Percentiles rank a stretch among this genome's conserved stretches.
Conservation (phyloP, 2,113 vertebrate genomes). For the Trematocara variabile region DNA sequence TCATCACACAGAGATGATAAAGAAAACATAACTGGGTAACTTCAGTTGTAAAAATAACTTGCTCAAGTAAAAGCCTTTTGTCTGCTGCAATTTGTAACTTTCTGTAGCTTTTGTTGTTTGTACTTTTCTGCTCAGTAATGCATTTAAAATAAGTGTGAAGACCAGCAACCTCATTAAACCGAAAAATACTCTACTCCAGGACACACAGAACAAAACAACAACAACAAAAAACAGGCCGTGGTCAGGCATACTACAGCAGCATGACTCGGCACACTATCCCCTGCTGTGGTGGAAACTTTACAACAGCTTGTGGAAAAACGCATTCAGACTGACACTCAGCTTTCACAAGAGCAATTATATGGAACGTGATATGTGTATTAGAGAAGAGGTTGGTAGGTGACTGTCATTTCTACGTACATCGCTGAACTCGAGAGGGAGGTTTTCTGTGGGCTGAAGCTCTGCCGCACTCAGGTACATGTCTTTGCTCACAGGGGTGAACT, state of each 20-base stretch:
- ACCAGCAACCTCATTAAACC: background rate
- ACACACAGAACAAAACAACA: background rate
- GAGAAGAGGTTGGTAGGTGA: background rate
- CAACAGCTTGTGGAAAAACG: rapidly evolving
- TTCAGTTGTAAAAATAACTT: background rate
- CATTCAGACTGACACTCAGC: background rate
- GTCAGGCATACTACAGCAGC: background rate
- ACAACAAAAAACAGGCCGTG: background rate
- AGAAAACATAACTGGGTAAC: background rate
- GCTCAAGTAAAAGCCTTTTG: rapidly evolving
- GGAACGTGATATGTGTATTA: background rate
- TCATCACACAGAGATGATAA: background rate
- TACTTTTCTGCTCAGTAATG: background rate
- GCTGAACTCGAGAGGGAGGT: slow-evolving; percentile 92
- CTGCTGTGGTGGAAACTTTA: background rate
- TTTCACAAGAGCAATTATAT: background rate
- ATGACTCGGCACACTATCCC: background rate
- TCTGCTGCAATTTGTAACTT: background rate
- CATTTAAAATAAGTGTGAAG: background rate
- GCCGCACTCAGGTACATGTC: slow-evolving; percentile 94
- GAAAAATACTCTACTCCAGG: background rate
- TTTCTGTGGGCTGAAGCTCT: slow-evolving; percentile 96
- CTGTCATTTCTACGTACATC: slow-evolving; percentile 80
- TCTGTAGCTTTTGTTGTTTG: background rate
- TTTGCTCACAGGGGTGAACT: slow-evolving; percentile 75